Base-by-base conservation (phyloP, 2,888 invertebrate species). In the Limenitis camilla region DNA sequence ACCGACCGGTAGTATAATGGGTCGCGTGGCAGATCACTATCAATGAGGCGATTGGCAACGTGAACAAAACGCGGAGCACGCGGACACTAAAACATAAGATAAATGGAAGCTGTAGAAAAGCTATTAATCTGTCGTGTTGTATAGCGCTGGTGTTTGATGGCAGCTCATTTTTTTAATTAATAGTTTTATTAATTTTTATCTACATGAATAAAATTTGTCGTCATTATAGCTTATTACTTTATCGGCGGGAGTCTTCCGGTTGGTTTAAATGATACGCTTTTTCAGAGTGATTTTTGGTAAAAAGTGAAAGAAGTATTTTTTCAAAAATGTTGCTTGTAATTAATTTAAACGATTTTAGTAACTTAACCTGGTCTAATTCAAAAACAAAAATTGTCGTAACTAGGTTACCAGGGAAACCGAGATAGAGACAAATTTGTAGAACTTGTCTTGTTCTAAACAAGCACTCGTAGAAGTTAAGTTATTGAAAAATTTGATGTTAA, bases 11-110 rank as follows among this genome's bases (percentile, higher is more conserved):
- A 41, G 56, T 60, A 71, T 72, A 74, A 74, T 67, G 60, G 58
- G 80, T 53, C 84, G 76, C 84, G 85, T 80, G 85, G 62, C 83
- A 28, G 83, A 83, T 83, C 62, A 63, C 73, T 80, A 85, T 85
- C 84, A 71, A 72, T 69, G 67, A 62, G 67, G 67, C 55, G 58
- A 53, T 55, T 49, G 48, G 65, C 67, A n/a, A n/a, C n/a, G n/a
- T n/a, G 65, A 76, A 78, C 79, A 76, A 75, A 77, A 78, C 75
- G 69, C 60, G 51, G 28, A 72, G 74, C 64, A 70, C 78, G 39
- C 42, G n/a, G 41, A 46, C 51, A 40, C 42, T 49, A 52, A 59
- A 52, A 56, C 59, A 55, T 45, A 50, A 51, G 54, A 39, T 51
- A 54, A 54, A 56, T 56, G 48, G 33, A 40, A 19, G 32, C 53